These are phyloP conservation scores for Drosophila seguyi DNA, from an alignment of 1,140 invertebrate genomes.

Conservation along the genomic window DNA sequence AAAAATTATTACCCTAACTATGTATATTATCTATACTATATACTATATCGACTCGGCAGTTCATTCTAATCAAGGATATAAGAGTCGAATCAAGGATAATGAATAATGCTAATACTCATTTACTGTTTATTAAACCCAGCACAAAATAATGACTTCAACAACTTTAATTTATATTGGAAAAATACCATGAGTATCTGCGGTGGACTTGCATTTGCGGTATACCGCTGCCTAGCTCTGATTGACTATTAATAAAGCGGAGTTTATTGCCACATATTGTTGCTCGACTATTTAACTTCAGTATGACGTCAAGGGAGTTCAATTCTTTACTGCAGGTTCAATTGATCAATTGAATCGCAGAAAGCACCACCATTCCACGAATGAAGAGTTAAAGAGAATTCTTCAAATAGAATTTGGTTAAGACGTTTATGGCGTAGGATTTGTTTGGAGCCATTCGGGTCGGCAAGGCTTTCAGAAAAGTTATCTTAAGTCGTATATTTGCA, in stretches of 20 bases:
- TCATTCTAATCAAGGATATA: too few species aligned
- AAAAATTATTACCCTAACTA: too few species aligned
- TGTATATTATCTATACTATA: too few species aligned
- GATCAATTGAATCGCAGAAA: constrained; percentile 27
- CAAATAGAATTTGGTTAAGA: constrained; percentile 20
- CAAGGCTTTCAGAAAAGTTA: constrained; percentile 52
- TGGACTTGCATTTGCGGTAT: background rate
- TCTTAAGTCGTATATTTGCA: constrained; percentile 70
- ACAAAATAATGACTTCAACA: background rate
- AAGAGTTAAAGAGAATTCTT: constrained; percentile 29
- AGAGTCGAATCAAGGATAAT: too few species aligned
- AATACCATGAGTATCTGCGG: background rate
- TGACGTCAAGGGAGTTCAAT: constrained; percentile 33
- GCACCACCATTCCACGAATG: background rate
- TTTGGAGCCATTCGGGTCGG: constrained; percentile 7
- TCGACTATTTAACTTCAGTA: constrained; percentile 13
- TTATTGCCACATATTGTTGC: constrained; percentile 18
- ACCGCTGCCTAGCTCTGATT: background rate
- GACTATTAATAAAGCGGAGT: constrained; percentile 18
- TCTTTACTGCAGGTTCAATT: constrained; percentile 10
- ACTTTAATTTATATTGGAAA: background rate
- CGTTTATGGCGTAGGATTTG: constrained; percentile 35
- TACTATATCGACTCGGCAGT: too few species aligned
- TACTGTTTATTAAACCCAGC: background rate
- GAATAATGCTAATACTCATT: background rate